phyloP scores from a whole-genome alignment of 1,140 invertebrate genomes.

The Ptiloglossa arizonensis region DNA sequence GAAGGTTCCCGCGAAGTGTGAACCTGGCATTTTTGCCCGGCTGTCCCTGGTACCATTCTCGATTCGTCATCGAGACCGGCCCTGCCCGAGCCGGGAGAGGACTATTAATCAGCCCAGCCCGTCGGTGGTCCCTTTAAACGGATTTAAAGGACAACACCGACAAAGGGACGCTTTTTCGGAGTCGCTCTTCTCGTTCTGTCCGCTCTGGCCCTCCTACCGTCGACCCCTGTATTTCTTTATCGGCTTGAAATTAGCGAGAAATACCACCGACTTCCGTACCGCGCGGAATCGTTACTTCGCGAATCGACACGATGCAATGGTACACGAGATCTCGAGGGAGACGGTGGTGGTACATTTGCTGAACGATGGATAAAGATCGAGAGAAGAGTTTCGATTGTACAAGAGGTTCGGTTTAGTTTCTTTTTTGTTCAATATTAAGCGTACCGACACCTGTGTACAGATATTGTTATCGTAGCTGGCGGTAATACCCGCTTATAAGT shows the following conservation, averaged over 20 bases:
- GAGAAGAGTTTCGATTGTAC: too few relatives aligned
- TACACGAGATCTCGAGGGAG: too few relatives aligned
- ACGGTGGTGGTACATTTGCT: too few relatives aligned
- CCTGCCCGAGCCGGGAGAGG: slow-evolving; percentile 50
- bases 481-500: too few relatives aligned
- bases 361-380: too few relatives aligned
- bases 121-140: slow-evolving; percentile 77
- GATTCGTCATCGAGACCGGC: slow-evolving; percentile 76
- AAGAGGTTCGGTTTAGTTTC: too few relatives aligned
- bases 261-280: background rate
- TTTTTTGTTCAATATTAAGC: too few relatives aligned
- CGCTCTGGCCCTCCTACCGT: background rate
- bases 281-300: background rate
- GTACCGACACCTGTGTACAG: too few relatives aligned
- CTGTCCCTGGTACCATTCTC: slow-evolving; percentile 70
- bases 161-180: slow-evolving; percentile 67
- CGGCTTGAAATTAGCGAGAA: background rate
- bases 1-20: slow-evolving; percentile 62
- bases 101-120: slow-evolving; percentile 75
- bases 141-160: slow-evolving; percentile 74
- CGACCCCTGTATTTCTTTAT: slow-evolving; percentile 29
- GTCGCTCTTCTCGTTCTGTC: slow-evolving; percentile 8
- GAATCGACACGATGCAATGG: too few relatives aligned
- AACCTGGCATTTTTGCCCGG: slow-evolving; percentile 74
- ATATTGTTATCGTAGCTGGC: too few relatives aligned